A percentile compares a stretch with the other conserved stretches of the same genome.
These are phyloP conservation scores for Andrena praecox DNA, from an alignment of 2,888 invertebrate species.

Conservation along the genomic window DNA sequence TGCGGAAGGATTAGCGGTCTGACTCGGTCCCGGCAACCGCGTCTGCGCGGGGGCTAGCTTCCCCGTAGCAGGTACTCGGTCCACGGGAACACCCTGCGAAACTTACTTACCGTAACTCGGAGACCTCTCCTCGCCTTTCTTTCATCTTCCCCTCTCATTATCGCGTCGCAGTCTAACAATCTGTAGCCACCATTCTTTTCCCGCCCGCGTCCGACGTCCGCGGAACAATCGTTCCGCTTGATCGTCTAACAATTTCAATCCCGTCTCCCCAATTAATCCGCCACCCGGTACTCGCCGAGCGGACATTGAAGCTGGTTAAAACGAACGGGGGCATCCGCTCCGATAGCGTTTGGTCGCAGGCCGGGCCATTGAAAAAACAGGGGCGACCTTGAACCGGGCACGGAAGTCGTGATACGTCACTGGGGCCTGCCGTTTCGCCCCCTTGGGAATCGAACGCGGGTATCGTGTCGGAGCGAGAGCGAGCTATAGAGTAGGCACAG, in stretches of 20 bases:
- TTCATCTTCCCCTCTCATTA: not conserved
- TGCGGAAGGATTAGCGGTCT: conserved; percentile 71
- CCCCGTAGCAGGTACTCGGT: conserved; percentile 9
- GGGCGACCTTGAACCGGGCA: not conserved
- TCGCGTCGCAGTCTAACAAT: not conserved
- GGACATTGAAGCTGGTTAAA: not conserved
- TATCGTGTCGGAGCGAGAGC: conserved; percentile 63
- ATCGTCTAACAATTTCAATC: conserved; percentile 36
- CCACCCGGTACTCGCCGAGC: not conserved
- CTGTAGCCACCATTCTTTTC: not conserved
- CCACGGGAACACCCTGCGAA: conserved; percentile 1
- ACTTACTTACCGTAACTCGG: conserved; percentile 21
- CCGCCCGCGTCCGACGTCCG: not conserved
- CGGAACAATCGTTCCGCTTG: conserved; percentile 26
- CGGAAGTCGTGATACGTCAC: conserved; percentile 32
- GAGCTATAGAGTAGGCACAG: not conserved
- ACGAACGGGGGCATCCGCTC: not conserved
- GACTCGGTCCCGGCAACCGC: conserved; percentile 40
- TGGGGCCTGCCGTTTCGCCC: conserved; percentile 57
- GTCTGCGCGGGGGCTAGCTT: conserved; percentile 17
- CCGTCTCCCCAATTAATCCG: conserved; percentile 38
- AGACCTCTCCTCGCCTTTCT: not conserved
- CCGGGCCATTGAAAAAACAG: not conserved
- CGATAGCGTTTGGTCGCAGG: too few relatives aligned
- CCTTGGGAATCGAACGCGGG: conserved; percentile 72